Evolutionary conservation across 2,888 invertebrate genomes (phyloP), one percentile per base, ranked within the genome.

Genomic region (Clistopyga incitator): DNA sequence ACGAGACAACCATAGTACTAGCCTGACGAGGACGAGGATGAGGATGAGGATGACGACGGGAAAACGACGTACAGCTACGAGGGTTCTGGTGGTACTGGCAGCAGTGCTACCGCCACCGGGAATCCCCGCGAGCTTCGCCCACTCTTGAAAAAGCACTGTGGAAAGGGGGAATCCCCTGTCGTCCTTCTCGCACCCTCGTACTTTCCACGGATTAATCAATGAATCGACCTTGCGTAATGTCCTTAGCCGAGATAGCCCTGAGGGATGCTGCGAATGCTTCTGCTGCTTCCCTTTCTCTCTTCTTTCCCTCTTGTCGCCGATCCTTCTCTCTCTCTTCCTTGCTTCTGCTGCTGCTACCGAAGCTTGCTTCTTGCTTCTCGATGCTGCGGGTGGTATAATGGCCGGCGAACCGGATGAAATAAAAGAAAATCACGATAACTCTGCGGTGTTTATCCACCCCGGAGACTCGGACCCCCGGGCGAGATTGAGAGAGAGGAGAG

Each of bases 191-290:
- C 81, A 64, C 78, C 78, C 65, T 77, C 76, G 75, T 68, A 34
- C 42, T 72, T 79, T 81, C 64, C 72, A 54, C 82, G 82, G 82
- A 84, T 84, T 84, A 86, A 86, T 86, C 86, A 84, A 86, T 86
- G 86, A 86, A 86, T 86, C 82, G 86, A 86, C 84, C 84, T 84
- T 84, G 86, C 84, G 78, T 82, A 82, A 86, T 78, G 79, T 79
- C 67, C 74, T 79, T 65, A 74, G 74, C 56, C 79, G 74, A 74
- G 79, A 79, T 79, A 74, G 64, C 77, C 79, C 86, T 54, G 82
- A 74, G 78, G 80, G 78, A 76, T 52, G 23, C 67, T 64, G 64
- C 18, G 20, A 64, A 64, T 38, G 61, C 61, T 64, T 64, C 20
- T 34, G 38, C 20, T 34, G 38, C n/a, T 38, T 38, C 10, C 10